These are phyloP conservation scores for Narcine bancroftii DNA, from an alignment of 2,113 vertebrate species.

Conservation along the genomic window DNA sequence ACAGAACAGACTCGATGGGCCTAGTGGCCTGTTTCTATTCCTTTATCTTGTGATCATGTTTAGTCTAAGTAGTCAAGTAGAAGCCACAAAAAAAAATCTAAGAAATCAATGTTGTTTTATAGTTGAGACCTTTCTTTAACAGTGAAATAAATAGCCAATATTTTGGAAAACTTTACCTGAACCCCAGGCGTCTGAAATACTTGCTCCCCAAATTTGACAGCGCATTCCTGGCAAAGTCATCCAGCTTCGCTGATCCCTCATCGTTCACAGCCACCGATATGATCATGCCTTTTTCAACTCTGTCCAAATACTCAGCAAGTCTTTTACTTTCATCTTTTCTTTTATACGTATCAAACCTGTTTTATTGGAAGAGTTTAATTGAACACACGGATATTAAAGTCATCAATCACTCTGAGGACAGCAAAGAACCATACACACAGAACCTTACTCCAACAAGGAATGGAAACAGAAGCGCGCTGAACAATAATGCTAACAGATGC, in stretches of 20 bases:
- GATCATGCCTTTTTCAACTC: slow-evolving; percentile 64
- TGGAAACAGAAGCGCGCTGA: not conserved
- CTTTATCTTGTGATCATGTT: no score
- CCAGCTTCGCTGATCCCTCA: slow-evolving; percentile 86
- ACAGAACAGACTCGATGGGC: no score
- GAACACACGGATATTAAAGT: not conserved
- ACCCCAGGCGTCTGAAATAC: slow-evolving; percentile 79
- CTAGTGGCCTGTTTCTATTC: no score
- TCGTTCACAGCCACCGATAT: slow-evolving; percentile 84
- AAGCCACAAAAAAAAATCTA: no score
- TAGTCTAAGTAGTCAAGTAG: no score
- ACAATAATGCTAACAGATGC: not conserved
- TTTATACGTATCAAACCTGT: slow-evolving; percentile 88
- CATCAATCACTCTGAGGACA: not conserved
- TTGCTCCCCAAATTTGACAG: slow-evolving; percentile 79
- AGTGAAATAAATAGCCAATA: not conserved
- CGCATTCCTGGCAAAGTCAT: slow-evolving; percentile 75
- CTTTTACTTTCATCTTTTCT: slow-evolving; percentile 78
- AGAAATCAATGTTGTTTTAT: not conserved
- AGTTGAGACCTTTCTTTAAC: not conserved
- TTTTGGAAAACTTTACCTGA: slow-evolving; percentile 61
- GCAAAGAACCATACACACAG: no score
- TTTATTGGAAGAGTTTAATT: not conserved
- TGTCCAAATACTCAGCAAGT: slow-evolving; percentile 70
- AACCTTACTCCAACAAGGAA: not conserved